Evolutionary conservation across 2,113 vertebrate genomes (phyloP), one percentile per base, ranked within the genome.

Genomic region (Amazona vittata): DNA sequence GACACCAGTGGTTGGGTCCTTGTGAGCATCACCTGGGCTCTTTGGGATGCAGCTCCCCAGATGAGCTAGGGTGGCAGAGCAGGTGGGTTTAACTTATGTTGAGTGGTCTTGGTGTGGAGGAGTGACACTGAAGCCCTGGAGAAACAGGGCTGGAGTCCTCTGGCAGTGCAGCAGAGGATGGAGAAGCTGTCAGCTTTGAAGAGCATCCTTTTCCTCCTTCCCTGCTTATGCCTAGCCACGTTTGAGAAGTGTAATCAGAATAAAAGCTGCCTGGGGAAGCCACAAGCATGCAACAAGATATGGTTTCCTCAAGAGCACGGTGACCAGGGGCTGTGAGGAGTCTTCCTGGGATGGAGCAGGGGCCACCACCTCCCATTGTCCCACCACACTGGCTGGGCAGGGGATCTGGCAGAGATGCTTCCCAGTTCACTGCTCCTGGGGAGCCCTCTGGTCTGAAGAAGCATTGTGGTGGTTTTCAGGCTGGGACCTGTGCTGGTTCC

Each of bases 1-100:
- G 41, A 5, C 7, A 2, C 10, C 17, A 37, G 44, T 49, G 5
- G 21, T 9, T 0, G 0, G 37, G 29, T 31, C 1, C 44, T 50
- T 44, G 59, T 39, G 50, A 59, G 62, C 39, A 37, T 64, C 37
- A 9, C 44, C 28, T 0, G 0, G 71, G 59, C 37, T 65, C 19
- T 70, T 28, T 7, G 68, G 35, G 59, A 15, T 52, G 18, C 29
- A 62, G 77, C 33, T 74, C 35, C 25, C 49, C 7, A 11, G 25
- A 37, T 35, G 37, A 83, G n/a, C 29, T 57, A 25, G 25, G 52
- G 14, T 47, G 47, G 57, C 31, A 26, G 37, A 49, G 12, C 1
- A 0, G 16, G 13, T 55, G 20, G 52, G 26, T 68, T 76, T 24
- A 28, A 62, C 26, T 70, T 13, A n/a, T 28, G 14, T 11, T 19